Evolutionary conservation across 2,888 invertebrate genomes (phyloP).

Genomic region (Sturmia bella): DNA sequence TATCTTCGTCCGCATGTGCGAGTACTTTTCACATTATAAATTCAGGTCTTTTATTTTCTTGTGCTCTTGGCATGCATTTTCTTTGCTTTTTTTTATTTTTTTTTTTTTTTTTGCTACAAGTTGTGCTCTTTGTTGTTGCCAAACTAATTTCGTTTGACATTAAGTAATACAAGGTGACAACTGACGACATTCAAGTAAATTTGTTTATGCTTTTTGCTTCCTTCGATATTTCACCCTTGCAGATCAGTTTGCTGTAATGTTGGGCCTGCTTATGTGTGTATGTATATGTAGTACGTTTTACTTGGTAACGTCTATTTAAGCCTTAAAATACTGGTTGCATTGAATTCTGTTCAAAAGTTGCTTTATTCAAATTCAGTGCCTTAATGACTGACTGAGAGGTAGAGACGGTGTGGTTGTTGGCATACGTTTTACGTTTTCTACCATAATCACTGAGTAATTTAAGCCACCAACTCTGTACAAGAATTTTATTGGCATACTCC

Average conservation of each 20-base stretch:
- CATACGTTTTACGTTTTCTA: constrained; percentile 52
- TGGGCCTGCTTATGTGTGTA: not conserved
- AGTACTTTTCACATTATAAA: constrained; percentile 52
- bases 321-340: constrained; percentile 37
- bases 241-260: constrained; percentile 1
- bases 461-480: constrained; percentile 62
- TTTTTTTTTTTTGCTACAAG: constrained; percentile 6
- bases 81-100: not conserved
- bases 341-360: constrained; percentile 22
- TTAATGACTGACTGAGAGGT: constrained; percentile 1
- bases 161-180: constrained; percentile 76
- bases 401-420: constrained; percentile 15
- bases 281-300: constrained; percentile 8
- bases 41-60: constrained; percentile 60
- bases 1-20: constrained; percentile 14
- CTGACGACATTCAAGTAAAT: constrained; percentile 74
- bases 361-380: constrained; percentile 14
- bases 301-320: constrained; percentile 34
- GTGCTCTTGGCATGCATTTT: not conserved
- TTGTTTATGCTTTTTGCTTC: constrained; percentile 24
- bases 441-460: constrained; percentile 64
- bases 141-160: constrained; percentile 75
- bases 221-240: constrained; percentile 25
- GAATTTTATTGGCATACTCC: constrained; percentile 39
- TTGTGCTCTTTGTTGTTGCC: constrained; percentile 52